Percentiles rank a stretch among this genome's conserved stretches.
Conservation (phyloP, 2,113 vertebrate genomes). For the Stictonetta naevosa region DNA sequence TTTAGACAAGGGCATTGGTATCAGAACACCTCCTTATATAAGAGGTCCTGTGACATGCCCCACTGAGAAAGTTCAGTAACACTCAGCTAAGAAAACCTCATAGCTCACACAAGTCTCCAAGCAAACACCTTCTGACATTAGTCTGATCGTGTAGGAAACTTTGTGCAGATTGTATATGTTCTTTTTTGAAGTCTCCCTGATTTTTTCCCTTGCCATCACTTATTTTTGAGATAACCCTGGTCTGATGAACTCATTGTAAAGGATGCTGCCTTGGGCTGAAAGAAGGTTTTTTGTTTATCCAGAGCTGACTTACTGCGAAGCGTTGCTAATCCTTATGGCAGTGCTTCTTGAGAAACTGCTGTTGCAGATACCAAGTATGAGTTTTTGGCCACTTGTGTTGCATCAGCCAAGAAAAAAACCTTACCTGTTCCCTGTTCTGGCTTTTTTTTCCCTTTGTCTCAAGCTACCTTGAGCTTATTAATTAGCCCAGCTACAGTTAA, state of each 20-base stretch:
- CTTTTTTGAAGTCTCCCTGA: accelerated
- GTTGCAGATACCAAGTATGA: neutral
- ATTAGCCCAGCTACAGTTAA: neutral
- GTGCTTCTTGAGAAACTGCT: neutral
- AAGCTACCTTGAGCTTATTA: neutral
- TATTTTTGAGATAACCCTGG: neutral
- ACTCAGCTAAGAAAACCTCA: neutral
- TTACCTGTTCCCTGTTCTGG: neutral
- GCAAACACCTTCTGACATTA: neutral
- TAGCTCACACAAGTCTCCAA: neutral
- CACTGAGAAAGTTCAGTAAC: neutral
- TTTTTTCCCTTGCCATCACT: neutral
- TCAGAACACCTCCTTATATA: neutral
- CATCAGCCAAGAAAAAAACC: neutral
- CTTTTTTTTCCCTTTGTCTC: neutral
- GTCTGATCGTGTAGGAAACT: neutral
- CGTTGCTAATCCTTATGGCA: neutral
- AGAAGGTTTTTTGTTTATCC: neutral
- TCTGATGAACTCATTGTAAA: neutral
- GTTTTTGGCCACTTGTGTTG: neutral
- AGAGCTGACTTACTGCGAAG: neutral
- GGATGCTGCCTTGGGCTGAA: neutral
- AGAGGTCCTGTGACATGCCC: neutral
- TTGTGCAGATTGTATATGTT: neutral
- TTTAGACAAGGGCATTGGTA: neutral